Evolutionary conservation across 2,888 invertebrate genomes (phyloP).

Genomic region (Tipula confusa): DNA sequence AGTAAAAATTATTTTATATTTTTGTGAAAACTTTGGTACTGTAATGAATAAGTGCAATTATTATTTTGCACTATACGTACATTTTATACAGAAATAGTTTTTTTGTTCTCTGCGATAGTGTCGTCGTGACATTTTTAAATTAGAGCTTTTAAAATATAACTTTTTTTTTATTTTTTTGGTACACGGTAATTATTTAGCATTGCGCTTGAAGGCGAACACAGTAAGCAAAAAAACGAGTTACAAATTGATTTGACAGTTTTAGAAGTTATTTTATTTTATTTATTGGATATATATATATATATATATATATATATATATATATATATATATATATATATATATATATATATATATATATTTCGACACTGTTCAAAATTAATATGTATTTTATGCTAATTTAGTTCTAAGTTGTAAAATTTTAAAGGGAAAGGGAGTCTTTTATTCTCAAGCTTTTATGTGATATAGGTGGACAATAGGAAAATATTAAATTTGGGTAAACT

Average conservation of each 20-base stretch:
- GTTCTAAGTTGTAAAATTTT: no score
- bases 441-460: no score
- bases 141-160: neutral
- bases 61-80: neutral
- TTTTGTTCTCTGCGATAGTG: neutral
- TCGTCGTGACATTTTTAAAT: slow-evolving; percentile 25
- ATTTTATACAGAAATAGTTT: neutral
- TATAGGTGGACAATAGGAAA: no score
- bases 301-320: no score
- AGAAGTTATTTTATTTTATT: neutral
- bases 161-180: no score
- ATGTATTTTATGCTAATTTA: no score
- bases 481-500: no score
- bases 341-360: no score
- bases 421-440: no score
- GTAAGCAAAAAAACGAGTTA: neutral
- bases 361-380: no score
- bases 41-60: slow-evolving; percentile 3
- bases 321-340: no score
- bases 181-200: neutral
- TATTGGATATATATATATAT: no score
- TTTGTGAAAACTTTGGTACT: neutral
- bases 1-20: neutral
- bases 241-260: neutral
- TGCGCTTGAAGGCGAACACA: neutral